Base-by-base conservation (phyloP, 2,113 vertebrate genomes). In the Pterophyllum scalare region DNA sequence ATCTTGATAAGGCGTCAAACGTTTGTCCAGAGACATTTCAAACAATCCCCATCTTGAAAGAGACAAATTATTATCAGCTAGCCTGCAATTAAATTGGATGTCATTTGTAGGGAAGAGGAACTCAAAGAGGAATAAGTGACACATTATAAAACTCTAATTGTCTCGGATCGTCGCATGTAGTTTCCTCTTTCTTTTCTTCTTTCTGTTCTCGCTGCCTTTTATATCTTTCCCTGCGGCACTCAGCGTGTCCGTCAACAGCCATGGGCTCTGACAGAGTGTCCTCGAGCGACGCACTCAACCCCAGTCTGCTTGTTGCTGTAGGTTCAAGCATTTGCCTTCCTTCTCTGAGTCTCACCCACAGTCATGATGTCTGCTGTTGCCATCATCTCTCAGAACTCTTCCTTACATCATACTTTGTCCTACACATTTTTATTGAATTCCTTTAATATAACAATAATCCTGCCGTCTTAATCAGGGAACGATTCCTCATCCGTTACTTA, bases 1-100 rank as follows among this genome's bases (percentile, higher is more conserved):
- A 92, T 91, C 88, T 87, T 77, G 87, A 94, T 89, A 92, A 92
- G 81, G 22, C 75, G 77, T 93, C 90, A 90, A 83, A 87, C 77
- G 59, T 82, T 89, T 89, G 82, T 88, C 86, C 84, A 38, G 81
- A 91, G 89, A 88, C 75, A 67, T 91, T 92, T 92, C 88, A 90
- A 91, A 86, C 87, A 89, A 90, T 92, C 77, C 79, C 72, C 56
- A 65, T 88, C 79, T 79, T 84, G 57, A 87, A 89, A 80, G 82
- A 84, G 87, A 85, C 65, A 87, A 89, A 88, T 82, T 90, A 60
- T 75, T 88, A 93, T 85, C 84, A 49, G 81, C 67, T 77, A 6
- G 80, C 65, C 74, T 65, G 84, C 86, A 87, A 88, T 93, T 91
- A 91, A 91, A 93, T 90, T 84, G 80, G 62, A 80, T 75, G 76